Evolutionary conservation across 2,113 vertebrate species (phyloP).

Genomic region (Cathartes aura): DNA sequence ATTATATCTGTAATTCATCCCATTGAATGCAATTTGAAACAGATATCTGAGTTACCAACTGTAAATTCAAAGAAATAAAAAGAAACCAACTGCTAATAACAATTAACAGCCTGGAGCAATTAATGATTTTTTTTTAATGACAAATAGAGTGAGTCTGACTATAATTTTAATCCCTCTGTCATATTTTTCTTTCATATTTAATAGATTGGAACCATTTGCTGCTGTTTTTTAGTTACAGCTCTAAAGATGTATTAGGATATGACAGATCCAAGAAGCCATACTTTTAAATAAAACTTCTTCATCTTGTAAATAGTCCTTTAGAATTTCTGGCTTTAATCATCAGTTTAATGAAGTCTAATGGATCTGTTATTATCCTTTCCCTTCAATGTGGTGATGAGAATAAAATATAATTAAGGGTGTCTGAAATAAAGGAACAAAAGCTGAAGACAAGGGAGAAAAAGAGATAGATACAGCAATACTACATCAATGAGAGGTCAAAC

Average conservation of each 20-base stretch:
- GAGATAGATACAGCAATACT: not conserved
- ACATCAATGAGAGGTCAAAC: not conserved
- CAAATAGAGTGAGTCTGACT: not conserved
- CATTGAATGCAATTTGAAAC: not conserved
- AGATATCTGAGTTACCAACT: not conserved
- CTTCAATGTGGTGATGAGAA: slow-evolving; percentile 1
- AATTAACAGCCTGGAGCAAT: not conserved
- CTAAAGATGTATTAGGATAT: not conserved
- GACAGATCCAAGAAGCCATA: not conserved
- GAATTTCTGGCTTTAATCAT: slow-evolving; percentile 47
- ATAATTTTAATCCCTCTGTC: not conserved
- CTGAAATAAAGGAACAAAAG: slow-evolving; percentile 52
- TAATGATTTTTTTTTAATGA: not conserved
- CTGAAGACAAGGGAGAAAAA: not conserved
- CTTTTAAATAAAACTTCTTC: slow-evolving; percentile 13
- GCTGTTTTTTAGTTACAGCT: not conserved
- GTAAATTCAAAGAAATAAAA: slow-evolving; percentile 8
- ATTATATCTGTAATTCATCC: not conserved
- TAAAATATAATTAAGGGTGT: slow-evolving; percentile 33
- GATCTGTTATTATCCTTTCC: slow-evolving; percentile 36
- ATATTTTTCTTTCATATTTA: not conserved
- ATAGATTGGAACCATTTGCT: not conserved
- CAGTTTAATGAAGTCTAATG: slow-evolving; percentile 59
- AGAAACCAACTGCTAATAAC: not conserved
- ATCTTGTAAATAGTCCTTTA: slow-evolving; percentile 19